Evolutionary conservation across 2,888 invertebrate genomes (phyloP).

Genomic region (Troides helena): DNA sequence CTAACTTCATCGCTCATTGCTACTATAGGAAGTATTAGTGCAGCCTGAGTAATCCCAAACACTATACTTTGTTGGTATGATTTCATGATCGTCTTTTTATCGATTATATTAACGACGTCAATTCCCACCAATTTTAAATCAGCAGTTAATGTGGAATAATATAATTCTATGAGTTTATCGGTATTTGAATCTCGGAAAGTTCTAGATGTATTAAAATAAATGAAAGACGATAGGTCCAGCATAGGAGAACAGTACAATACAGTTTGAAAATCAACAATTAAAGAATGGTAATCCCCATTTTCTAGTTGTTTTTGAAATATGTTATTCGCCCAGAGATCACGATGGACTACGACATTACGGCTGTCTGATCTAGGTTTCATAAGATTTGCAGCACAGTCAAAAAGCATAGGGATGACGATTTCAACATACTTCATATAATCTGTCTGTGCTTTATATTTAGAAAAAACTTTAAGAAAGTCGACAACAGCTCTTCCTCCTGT

Average conservation of each 20-base stretch:
- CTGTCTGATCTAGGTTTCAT: conserved; percentile 64
- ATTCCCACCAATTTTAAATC: conserved; percentile 59
- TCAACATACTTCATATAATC: conserved; percentile 48
- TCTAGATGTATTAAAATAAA: conserved; percentile 78
- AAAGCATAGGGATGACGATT: conserved; percentile 46
- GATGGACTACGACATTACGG: conserved; percentile 78
- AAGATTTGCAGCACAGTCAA: conserved; percentile 46
- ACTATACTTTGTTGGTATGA: conserved; percentile 55
- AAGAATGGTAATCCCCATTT: conserved; percentile 60
- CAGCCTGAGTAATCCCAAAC: conserved; percentile 64
- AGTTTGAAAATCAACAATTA: conserved; percentile 85
- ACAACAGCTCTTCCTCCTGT: conserved; percentile 61
- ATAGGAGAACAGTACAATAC: conserved; percentile 83
- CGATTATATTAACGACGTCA: conserved; percentile 45
- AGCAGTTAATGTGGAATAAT: conserved; percentile 70
- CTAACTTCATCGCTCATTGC: conserved; percentile 49
- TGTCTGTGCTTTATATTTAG: conserved; percentile 48
- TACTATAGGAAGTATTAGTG: conserved; percentile 58
- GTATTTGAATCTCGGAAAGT: conserved; percentile 66
- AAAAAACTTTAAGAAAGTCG: conserved; percentile 58
- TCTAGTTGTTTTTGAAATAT: conserved; percentile 69
- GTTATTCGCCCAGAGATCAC: conserved; percentile 83
- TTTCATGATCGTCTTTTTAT: conserved; percentile 42
- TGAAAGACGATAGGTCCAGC: conserved; percentile 79
- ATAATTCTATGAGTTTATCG: conserved; percentile 70